Evolutionary conservation across 2,888 invertebrate species (phyloP), one percentile per base, ranked within the genome.

Genomic region (Agapostemon virescens): DNA sequence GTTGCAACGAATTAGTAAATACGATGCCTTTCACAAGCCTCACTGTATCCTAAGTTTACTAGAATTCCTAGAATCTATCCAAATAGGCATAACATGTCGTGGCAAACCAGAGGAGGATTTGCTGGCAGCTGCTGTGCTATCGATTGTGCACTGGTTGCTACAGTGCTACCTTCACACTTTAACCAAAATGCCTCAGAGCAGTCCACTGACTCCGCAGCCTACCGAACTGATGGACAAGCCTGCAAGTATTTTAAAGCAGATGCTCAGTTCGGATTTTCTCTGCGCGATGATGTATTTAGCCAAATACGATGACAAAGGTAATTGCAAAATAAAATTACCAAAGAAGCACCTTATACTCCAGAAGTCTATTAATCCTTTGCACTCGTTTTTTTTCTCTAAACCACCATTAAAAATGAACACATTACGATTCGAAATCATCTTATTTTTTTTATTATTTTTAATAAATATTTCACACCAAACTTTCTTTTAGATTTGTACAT

Each of bases 61-160:
- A 72, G 98, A 98, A 88, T 97, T 98, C 89, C 93, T 98, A 42
- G 96, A 97, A 91, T 95, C 95, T 58, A 95, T 95, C 85, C 93
- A 94, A 89, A 93, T 93, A 77, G 95, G 95, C 15, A 94, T 95
- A 73, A 95, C 95, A 0, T 96, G 95, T 89, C 95, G 97, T 82
- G 96, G 96, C 0, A 98, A 98, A 93, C 95, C 97, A 75, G 98
- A 98, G 91, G 98, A 98, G 92, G 96, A 97, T 87, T 94, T 97
- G 23, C 93, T 97, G n/a, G 96, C 98, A 0, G 95, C 95, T 74
- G 95, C 97, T 2, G 95, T 98, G n/a, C 94, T 98, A 23, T 96
- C 97, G 0, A 95, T 97, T 61, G 96, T 96, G 1, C 93, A 96
- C 86, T 98, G 98, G 98, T 93, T 98, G 52, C 93, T 97, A 52